Conservation (phyloP, 2,113 vertebrate species). For the Odobenus rosmarus region DNA sequence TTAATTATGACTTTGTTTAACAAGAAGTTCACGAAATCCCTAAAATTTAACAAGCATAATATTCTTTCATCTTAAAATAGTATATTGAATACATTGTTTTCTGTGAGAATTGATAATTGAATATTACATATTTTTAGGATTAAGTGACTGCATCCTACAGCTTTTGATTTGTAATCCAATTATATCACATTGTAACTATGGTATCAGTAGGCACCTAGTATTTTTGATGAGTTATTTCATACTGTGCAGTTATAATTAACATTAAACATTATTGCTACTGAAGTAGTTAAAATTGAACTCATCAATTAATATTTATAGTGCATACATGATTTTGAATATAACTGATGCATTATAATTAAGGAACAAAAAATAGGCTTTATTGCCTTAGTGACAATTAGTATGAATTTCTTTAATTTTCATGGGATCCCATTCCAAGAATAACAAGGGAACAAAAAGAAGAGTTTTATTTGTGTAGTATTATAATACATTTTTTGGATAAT, state of each 20-base stretch:
- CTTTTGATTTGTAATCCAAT: conserved; percentile 7
- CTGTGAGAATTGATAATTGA: neutral
- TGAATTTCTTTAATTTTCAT: neutral
- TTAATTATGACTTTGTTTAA: neutral
- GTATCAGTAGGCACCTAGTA: neutral
- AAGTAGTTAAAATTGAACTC: neutral
- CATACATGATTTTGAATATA: conserved; percentile 10
- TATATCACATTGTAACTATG: neutral
- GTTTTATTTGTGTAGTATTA: neutral
- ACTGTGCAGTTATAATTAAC: neutral
- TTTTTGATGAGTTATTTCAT: conserved; percentile 35
- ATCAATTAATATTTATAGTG: neutral
- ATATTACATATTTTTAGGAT: neutral
- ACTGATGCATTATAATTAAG: neutral
- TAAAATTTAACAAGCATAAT: neutral
- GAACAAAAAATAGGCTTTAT: neutral
- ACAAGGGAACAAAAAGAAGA: neutral
- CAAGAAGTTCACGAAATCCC: neutral
- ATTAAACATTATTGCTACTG: neutral
- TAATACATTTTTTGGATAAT: neutral
- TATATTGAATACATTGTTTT: neutral
- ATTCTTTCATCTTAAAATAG: neutral
- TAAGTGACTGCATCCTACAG: neutral
- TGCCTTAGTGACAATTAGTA: neutral
- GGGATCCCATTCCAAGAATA: neutral